Evolutionary conservation across 2,797 vertebrate species (phyloP).

Genomic region (Sebastes glaucus): DNA sequence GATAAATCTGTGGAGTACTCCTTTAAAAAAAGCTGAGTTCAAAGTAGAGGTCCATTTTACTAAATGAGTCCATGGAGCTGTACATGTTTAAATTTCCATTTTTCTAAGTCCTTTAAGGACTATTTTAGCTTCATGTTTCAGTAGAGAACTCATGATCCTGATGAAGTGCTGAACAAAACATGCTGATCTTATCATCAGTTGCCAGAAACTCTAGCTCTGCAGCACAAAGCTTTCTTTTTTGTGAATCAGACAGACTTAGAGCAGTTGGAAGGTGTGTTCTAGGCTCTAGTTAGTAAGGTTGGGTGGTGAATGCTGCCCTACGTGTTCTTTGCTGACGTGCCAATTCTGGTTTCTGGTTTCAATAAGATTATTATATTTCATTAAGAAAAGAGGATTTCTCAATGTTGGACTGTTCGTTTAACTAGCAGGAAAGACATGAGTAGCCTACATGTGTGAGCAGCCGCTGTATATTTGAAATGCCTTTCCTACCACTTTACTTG

Average conservation of each 20-base stretch:
- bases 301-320: not conserved
- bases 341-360: not conserved
- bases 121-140: not conserved
- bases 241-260: not conserved
- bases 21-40: not conserved
- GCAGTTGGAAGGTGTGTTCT: not conserved
- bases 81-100: no score
- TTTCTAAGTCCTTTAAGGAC: not conserved
- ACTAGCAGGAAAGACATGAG: not conserved
- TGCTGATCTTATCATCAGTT: not conserved
- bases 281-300: not conserved
- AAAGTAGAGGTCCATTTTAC: not conserved
- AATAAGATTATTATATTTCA: not conserved
- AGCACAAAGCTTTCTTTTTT: not conserved
- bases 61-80: not conserved
- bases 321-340: not conserved
- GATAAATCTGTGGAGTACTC: not conserved
- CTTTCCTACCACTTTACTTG: slow-evolving; percentile 29
- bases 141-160: not conserved
- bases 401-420: not conserved
- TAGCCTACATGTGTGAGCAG: not conserved
- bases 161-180: not conserved
- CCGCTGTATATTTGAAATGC: not conserved
- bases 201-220: not conserved
- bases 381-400: not conserved